These are phyloP conservation scores for Microplitis demolitor DNA, from an alignment of 1,140 invertebrate genomes.

Conservation along the genomic window DNA sequence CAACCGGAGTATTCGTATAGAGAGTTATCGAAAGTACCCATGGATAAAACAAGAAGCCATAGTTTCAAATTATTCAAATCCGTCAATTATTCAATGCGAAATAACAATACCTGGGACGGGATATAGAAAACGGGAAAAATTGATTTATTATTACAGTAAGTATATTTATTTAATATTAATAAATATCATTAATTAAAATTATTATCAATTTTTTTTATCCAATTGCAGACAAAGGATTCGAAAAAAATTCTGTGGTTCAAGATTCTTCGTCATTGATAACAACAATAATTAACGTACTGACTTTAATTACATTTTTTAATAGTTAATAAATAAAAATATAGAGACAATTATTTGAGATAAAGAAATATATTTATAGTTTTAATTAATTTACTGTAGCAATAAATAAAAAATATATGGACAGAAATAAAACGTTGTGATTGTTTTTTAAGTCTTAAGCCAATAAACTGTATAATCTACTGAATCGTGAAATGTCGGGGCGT, in stretches of 20 bases:
- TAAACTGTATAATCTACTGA: neutral
- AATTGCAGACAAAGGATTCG: too few relatives aligned
- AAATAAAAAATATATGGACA: neutral
- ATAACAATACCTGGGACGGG: slow-evolving; percentile 40
- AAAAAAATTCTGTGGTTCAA: too few relatives aligned
- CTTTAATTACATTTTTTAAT: too few relatives aligned
- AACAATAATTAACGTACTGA: too few relatives aligned
- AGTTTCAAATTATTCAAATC: slow-evolving; percentile 23
- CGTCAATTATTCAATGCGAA: slow-evolving; percentile 39
- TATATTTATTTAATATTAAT: neutral
- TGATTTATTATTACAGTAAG: slow-evolving; percentile 38
- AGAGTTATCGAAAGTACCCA: slow-evolving; percentile 16
- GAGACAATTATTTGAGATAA: too few relatives aligned
- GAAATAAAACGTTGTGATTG: neutral
- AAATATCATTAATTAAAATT: neutral
- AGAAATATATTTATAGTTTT: too few relatives aligned
- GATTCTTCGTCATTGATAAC: too few relatives aligned
- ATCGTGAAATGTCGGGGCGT: neutral
- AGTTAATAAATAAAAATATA: too few relatives aligned
- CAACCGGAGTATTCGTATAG: neutral
- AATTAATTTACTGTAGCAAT: neutral
- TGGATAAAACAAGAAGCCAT: slow-evolving; percentile 15
- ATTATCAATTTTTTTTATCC: neutral
- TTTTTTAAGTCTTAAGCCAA: neutral
- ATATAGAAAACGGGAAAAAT: slow-evolving; percentile 37